Conservation (phyloP, 2,888 invertebrate genomes). For the Nineta flava region DNA sequence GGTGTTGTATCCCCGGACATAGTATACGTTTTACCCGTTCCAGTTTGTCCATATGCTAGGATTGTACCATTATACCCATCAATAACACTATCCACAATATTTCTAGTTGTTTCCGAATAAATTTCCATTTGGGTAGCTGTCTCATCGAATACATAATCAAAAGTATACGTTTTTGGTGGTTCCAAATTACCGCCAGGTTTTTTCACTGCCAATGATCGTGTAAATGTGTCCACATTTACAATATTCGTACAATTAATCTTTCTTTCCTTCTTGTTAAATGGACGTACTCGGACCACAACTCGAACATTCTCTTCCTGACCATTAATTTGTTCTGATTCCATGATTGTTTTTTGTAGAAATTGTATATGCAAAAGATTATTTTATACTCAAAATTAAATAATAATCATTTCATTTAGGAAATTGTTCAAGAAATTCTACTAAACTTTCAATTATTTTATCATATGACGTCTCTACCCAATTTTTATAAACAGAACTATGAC, state of each 20-base stretch:
- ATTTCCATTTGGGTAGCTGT: conserved; percentile 84
- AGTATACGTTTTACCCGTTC: conserved; percentile 97
- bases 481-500: too few relatives aligned
- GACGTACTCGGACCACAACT: conserved; percentile 89
- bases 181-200: conserved; percentile 59
- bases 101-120: conserved; percentile 89
- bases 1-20: conserved; percentile 89
- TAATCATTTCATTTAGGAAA: too few relatives aligned
- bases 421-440: not conserved
- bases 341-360: too few relatives aligned
- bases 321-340: not conserved
- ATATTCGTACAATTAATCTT: conserved; percentile 53
- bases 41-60: conserved; percentile 81
- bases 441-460: too few relatives aligned
- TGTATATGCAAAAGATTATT: too few relatives aligned
- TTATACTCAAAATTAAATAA: too few relatives aligned
- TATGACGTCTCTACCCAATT: too few relatives aligned
- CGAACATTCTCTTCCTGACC: conserved; percentile 66
- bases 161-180: conserved; percentile 79
- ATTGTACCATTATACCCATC: conserved; percentile 94
- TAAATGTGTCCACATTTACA: conserved; percentile 59
- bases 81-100: conserved; percentile 91
- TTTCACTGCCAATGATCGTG: conserved; percentile 61
- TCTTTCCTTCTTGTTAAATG: conserved; percentile 75
- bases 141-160: conserved; percentile 85